Percentiles rank a stretch among this genome's conserved stretches.
These are phyloP conservation scores for Thecocarcelia acutangulata DNA, from an alignment of 2,888 invertebrate species.

Conservation along the genomic window DNA sequence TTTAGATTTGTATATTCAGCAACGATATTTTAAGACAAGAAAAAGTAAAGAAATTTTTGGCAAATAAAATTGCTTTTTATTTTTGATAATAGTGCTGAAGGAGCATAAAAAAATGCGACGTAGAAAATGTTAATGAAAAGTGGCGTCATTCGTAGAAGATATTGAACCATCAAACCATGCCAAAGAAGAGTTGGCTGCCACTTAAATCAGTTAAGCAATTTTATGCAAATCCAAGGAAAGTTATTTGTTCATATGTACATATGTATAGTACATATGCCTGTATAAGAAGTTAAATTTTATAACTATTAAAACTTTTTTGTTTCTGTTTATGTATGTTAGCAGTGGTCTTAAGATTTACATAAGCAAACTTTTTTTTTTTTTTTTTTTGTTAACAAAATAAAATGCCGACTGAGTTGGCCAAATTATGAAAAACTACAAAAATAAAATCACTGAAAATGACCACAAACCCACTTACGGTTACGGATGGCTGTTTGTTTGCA, in stretches of 20 bases:
- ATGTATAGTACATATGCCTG: too few relatives aligned
- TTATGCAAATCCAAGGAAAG: constrained; percentile 52
- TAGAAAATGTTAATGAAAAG: constrained; percentile 22
- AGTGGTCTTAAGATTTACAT: constrained; percentile 46
- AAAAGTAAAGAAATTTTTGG: constrained; percentile 33
- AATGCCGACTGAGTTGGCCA: constrained; percentile 21
- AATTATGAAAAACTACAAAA: constrained; percentile 34
- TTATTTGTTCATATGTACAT: constrained; percentile 28
- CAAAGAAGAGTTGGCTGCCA: constrained; percentile 21
- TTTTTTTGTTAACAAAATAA: constrained; percentile 15
- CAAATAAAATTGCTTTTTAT: constrained; percentile 32
- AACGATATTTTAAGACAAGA: not conserved
- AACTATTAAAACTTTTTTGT: too few relatives aligned
- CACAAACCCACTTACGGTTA: constrained; percentile 54
- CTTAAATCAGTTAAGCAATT: constrained; percentile 31
- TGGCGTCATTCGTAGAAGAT: constrained; percentile 47
- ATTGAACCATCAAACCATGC: constrained; percentile 20
- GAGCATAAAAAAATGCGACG: constrained; percentile 28
- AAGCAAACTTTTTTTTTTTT: constrained; percentile 38
- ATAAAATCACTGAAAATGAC: constrained; percentile 39
- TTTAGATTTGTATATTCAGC: constrained; percentile 6
- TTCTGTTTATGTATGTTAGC: not conserved
- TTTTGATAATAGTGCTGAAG: constrained; percentile 18
- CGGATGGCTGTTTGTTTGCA: constrained; percentile 21
- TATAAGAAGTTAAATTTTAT: constrained; percentile 11